These are phyloP conservation scores for Gymnocypris eckloni DNA, from an alignment of 2,797 vertebrate species.

Conservation along the genomic window DNA sequence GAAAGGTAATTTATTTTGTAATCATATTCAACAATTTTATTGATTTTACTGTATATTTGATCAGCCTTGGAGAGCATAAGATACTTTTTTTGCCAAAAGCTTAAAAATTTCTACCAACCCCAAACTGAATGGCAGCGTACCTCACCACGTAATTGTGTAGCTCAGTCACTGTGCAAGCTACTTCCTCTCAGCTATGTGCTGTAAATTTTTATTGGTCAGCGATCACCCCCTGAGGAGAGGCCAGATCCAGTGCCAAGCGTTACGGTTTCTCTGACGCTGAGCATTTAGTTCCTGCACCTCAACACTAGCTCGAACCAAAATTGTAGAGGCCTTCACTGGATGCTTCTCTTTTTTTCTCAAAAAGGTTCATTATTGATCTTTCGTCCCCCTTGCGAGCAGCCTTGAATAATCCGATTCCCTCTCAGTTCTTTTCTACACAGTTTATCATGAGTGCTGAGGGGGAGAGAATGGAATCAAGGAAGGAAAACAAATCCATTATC, in stretches of 20 bases:
- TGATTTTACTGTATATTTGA: background rate
- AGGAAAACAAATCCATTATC: slow-evolving; percentile 66
- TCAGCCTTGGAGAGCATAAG: background rate
- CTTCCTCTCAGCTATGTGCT: slow-evolving; percentile 59
- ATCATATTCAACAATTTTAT: background rate
- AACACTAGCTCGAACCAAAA: slow-evolving; percentile 65
- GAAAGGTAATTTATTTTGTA: background rate
- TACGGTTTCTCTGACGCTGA: slow-evolving; percentile 51
- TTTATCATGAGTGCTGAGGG: slow-evolving; percentile 64
- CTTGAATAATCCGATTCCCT: slow-evolving; percentile 68
- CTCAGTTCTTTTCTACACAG: slow-evolving; percentile 60
- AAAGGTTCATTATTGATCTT: slow-evolving; percentile 72
- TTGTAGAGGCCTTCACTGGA: slow-evolving; percentile 62
- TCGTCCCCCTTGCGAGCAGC: slow-evolving; percentile 64
- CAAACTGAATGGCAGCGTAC: background rate
- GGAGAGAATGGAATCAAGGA: slow-evolving; percentile 59
- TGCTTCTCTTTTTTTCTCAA: slow-evolving; percentile 53
- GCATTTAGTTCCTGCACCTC: slow-evolving; percentile 45
- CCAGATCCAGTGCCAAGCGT: slow-evolving; percentile 25
- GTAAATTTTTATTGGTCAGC: slow-evolving; percentile 59
- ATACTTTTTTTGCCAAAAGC: background rate
- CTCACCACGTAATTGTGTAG: slow-evolving; percentile 35
- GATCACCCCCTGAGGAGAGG: slow-evolving; percentile 51
- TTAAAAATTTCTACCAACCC: background rate
- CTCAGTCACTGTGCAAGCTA: slow-evolving; percentile 33